Conservation (phyloP, 2,888 invertebrate genomes). For the Phortica okadai region DNA sequence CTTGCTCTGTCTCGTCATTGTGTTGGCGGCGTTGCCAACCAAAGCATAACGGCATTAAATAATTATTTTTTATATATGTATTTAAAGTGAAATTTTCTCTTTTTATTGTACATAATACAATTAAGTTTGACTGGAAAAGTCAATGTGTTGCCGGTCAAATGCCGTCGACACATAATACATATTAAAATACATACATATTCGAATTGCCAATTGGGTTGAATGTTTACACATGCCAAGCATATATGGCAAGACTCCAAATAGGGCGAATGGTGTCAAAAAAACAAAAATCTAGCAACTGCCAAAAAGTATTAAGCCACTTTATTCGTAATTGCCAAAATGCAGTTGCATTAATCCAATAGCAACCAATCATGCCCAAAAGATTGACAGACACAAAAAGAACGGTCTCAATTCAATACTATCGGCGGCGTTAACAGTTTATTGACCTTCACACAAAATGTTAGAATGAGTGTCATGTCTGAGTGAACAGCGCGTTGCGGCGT, state of each 20-base stretch:
- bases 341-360: neutral
- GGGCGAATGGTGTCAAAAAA: neutral
- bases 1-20: neutral
- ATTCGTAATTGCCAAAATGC: no score
- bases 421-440: constrained; percentile 47
- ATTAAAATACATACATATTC: neutral
- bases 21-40: neutral
- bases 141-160: neutral
- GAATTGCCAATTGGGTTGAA: no score
- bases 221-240: neutral
- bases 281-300: no score
- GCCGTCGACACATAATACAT: neutral
- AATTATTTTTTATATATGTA: neutral
- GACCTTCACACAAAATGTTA: constrained; percentile 45
- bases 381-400: no score
- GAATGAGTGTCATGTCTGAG: neutral
- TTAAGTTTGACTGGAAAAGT: neutral
- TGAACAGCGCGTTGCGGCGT: neutral
- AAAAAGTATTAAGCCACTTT: no score
- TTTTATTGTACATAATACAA: neutral
- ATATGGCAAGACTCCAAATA: constrained; percentile 2
- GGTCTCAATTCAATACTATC: neutral
- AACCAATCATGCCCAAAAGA: neutral
- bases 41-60: constrained; percentile 14
- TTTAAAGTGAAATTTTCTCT: constrained; percentile 5